Base-by-base conservation (phyloP, 2,113 vertebrate species). In the Takifugu bimaculatus region DNA sequence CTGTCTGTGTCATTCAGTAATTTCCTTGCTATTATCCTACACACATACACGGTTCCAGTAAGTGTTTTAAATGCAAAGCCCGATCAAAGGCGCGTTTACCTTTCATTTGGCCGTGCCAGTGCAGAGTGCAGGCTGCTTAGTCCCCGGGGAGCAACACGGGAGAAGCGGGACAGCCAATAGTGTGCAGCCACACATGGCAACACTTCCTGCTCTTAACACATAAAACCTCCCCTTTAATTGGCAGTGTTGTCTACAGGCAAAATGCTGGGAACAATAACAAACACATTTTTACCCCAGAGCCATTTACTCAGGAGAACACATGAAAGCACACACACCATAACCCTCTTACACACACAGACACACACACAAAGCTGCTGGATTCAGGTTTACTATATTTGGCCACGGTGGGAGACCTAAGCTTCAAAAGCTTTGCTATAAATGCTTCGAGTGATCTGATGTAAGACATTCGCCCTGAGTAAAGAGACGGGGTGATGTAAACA, bases 231-330 rank as follows among this genome's bases (percentile, higher is more conserved):
- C 77, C 84, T 86, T 87, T 88, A 88, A 90, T 87, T 86, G 79
- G 74, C 72, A 72, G 79, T 79, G 84, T 72, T 81, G 84, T 85
- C 85, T 86, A 60, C 68, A 80, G 80, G 80, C 83, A 44, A 78
- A 87, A 77, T 70, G 77, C 81, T 71, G 77, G 74, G 77, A 88
- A 88, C 83, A 88, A 90, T 88, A 90, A 90, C 87, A 87, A 88
- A 89, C 88, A 87, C 70, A 56, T 85, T 87, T 84, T 83, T 80
- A 77, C 74, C 85, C 81, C 72, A 57, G 70, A 83, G 80, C 70
- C 67, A 65, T 81, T 85, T 80, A 54, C 80, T 66, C 80, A 77
- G 75, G 65, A 86, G 70, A 77, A 72, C 77, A 62, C 65, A 77
- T 49, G 39, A 70, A 63, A 20, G 7, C 72, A 60, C 60, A 65